Evolutionary conservation across 2,888 invertebrate species (phyloP), one percentile per base, ranked within the genome.

Genomic region (Cosmorhoe ocellata): DNA sequence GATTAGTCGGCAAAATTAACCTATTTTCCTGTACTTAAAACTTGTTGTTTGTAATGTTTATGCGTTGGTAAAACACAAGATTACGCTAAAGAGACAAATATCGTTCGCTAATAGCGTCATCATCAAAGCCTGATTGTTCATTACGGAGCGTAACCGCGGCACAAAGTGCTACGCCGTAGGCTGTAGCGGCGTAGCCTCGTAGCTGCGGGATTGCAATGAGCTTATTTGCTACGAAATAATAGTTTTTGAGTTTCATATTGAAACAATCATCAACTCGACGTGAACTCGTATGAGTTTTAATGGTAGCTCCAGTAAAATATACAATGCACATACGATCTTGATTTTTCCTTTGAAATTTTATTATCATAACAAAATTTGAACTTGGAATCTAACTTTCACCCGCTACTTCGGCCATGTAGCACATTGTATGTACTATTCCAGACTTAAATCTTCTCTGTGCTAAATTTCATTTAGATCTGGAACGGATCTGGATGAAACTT

Each of bases 81-180:
- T 53, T 56, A 55, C 55, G 51, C 37, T 51, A 56, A 56, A 59
- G 55, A 58, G 51, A 54, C 53, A 59, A 59, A 62, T 59, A 59
- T 59, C 56, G 62, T 56, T 54, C 54, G 39, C 43, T 59, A 62
- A 62, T 51, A 55, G 59, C 54, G 54, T 58, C 52, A 59, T 58
- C 56, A 57, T 54, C 51, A 59, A 52, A 61, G 52, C 52, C 51
- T 59, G 58, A 61, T 59, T 59, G 58, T 60, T 56, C 55, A 59
- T 62, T 64, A 61, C 47, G 59, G 45, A 58, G 56, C 62, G 56
- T 58, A 60, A 53, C 64, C 57, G 59, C 57, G 58, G 44, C 54
- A 51, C 57, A 52, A 49, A 57, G 64, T 56, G 56, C 58, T 61
- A 56, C 57, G 52, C 44, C 52, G 56, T 53, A 51, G 56, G 51